Conservation (phyloP, 1,140 invertebrate species). For the Pogonomyrmex californicus region DNA sequence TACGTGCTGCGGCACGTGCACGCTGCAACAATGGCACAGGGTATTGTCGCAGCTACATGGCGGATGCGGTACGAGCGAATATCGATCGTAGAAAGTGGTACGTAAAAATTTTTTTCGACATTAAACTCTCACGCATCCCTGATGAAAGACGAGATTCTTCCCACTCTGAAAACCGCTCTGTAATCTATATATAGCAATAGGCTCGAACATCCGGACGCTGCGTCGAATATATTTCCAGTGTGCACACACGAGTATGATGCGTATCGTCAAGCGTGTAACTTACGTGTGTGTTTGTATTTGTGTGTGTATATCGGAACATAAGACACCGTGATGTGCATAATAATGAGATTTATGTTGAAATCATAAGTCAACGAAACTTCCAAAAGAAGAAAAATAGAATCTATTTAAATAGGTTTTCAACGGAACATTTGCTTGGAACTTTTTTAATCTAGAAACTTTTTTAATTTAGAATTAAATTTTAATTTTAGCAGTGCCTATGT, state of each 20-base stretch:
- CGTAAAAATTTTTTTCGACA: conserved; percentile 59
- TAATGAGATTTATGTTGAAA: conserved; percentile 53
- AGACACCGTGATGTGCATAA: conserved; percentile 57
- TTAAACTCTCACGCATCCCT: conserved; percentile 54
- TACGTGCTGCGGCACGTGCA: conserved; percentile 18
- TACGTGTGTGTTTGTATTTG: neutral
- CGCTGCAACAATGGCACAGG: neutral
- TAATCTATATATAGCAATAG: conserved; percentile 77
- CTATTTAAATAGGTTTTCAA: neutral
- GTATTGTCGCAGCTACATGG: neutral
- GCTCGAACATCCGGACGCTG: conserved; percentile 72
- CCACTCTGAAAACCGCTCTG: conserved; percentile 71
- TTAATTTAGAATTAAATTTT: neutral
- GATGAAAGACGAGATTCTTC: conserved; percentile 74
- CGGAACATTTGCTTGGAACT: neutral
- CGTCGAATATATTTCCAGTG: conserved; percentile 76
- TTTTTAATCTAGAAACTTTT: neutral
- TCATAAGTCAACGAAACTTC: neutral
- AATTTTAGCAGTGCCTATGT: neutral
- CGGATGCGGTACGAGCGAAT: neutral
- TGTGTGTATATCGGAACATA: conserved; percentile 25
- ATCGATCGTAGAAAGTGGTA: conserved; percentile 37
- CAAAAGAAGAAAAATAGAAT: neutral
- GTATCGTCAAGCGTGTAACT: neutral
- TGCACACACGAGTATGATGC: conserved; percentile 26